Evolutionary conservation across 2,113 vertebrate species (phyloP).

Genomic region (Trematomus loennbergii): DNA sequence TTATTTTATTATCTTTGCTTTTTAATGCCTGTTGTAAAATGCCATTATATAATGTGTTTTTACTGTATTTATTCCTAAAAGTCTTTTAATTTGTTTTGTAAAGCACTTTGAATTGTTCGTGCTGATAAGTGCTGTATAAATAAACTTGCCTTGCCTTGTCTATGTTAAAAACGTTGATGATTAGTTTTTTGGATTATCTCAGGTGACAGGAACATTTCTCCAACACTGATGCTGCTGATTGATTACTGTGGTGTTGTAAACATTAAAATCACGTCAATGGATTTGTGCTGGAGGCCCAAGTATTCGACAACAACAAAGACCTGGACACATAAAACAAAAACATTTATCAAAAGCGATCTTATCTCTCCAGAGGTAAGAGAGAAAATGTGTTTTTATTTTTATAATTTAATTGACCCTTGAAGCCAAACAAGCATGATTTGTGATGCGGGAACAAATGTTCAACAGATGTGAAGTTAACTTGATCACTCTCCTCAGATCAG

Average conservation of each 20-base stretch:
- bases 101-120: too few species aligned
- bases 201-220: not conserved
- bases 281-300: not conserved
- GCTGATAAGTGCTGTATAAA: too few species aligned
- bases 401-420: not conserved
- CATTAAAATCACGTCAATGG: not conserved
- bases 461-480: not conserved
- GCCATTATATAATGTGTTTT: too few species aligned
- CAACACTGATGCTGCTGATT: not conserved
- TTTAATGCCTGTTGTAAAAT: too few species aligned
- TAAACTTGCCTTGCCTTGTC: too few species aligned
- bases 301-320: not conserved
- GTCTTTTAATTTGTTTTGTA: too few species aligned
- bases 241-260: not conserved
- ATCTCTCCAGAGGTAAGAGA: not conserved
- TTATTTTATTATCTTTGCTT: too few species aligned
- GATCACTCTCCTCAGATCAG: not conserved
- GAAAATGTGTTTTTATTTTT: too few species aligned
- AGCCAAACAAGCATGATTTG: not conserved
- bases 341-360: not conserved
- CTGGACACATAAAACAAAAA: not conserved
- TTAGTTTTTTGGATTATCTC: not conserved
- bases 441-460: not conserved
- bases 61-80: too few species aligned
- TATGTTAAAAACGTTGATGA: not conserved